Evolutionary conservation across 2,113 vertebrate species (phyloP).

Genomic region (Nerophis ophidion): DNA sequence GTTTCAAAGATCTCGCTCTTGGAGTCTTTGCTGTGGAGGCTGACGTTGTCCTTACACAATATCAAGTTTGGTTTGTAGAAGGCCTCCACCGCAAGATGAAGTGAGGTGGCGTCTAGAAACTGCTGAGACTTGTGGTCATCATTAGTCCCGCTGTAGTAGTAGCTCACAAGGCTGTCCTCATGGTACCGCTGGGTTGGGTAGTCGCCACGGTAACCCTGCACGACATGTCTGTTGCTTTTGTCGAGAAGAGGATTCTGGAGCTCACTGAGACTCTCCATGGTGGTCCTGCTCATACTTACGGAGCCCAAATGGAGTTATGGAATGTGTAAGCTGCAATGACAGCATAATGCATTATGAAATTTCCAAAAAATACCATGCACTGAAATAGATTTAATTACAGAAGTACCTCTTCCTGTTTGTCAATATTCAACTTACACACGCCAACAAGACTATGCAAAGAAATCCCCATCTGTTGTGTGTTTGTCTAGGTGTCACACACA

Average conservation of each 20-base stretch:
- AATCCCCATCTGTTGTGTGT: slow-evolving; percentile 56
- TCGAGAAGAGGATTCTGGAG: slow-evolving; percentile 84
- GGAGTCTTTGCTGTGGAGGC: slow-evolving; percentile 79
- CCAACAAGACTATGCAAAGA: slow-evolving; percentile 32
- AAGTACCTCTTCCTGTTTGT: slow-evolving; percentile 29
- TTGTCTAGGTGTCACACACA: slow-evolving; percentile 38
- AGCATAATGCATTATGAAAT: neutral
- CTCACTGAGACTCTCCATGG: slow-evolving; percentile 85
- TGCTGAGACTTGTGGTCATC: slow-evolving; percentile 75
- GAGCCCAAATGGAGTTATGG: slow-evolving; percentile 23
- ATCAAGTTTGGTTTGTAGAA: slow-evolving; percentile 85
- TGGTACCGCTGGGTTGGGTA: slow-evolving; percentile 72
- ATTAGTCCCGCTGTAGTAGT: slow-evolving; percentile 74
- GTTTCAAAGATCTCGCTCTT: slow-evolving; percentile 83
- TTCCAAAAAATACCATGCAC: no score
- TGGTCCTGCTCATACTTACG: slow-evolving; percentile 33
- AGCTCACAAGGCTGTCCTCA: slow-evolving; percentile 82
- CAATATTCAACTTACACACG: slow-evolving; percentile 39
- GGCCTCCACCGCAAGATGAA: slow-evolving; percentile 86
- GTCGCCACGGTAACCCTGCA: slow-evolving; percentile 75
- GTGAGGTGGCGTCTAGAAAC: slow-evolving; percentile 85
- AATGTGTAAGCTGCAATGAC: slow-evolving; percentile 27
- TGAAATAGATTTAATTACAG: neutral
- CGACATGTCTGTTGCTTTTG: slow-evolving; percentile 67
- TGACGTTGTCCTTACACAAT: slow-evolving; percentile 77